Evolutionary conservation across 1,140 invertebrate genomes (phyloP).

Genomic region (Anagrus nilaparvatae): DNA sequence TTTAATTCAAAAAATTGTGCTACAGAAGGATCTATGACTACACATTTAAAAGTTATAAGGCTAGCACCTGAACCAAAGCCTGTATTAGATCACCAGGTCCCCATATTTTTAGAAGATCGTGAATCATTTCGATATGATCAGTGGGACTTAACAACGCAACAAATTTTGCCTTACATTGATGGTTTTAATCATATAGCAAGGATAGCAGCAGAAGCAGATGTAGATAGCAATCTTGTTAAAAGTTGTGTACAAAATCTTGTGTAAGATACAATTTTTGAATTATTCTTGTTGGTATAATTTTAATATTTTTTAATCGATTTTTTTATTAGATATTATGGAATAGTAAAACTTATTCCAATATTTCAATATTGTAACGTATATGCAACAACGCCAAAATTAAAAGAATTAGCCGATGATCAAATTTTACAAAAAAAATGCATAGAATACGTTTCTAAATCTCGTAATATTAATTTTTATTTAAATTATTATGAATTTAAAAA

Average conservation of each 20-base stretch:
- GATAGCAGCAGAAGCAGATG: constrained; percentile 74
- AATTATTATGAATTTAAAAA: background rate
- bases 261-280: constrained; percentile 38
- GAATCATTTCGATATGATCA: constrained; percentile 51
- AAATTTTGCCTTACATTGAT: constrained; percentile 81
- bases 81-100: constrained; percentile 85
- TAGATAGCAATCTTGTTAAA: constrained; percentile 89
- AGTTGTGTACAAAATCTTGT: constrained; percentile 89
- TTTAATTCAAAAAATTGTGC: background rate
- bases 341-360: constrained; percentile 75
- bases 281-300: constrained; percentile 6
- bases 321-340: constrained; percentile 54
- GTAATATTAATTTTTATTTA: constrained; percentile 28
- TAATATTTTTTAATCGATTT: constrained; percentile 9
- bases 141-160: constrained; percentile 90
- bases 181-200: constrained; percentile 84
- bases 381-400: constrained; percentile 73
- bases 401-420: constrained; percentile 56
- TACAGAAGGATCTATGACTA: constrained; percentile 64
- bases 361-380: constrained; percentile 94
- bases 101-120: constrained; percentile 60
- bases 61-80: constrained; percentile 67
- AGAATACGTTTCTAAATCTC: constrained; percentile 55
- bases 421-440: constrained; percentile 68
- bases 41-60: constrained; percentile 69